These are phyloP conservation scores for Yoshiicerus persimilis DNA, from an alignment of 1,140 invertebrate genomes.

Conservation along the genomic window DNA sequence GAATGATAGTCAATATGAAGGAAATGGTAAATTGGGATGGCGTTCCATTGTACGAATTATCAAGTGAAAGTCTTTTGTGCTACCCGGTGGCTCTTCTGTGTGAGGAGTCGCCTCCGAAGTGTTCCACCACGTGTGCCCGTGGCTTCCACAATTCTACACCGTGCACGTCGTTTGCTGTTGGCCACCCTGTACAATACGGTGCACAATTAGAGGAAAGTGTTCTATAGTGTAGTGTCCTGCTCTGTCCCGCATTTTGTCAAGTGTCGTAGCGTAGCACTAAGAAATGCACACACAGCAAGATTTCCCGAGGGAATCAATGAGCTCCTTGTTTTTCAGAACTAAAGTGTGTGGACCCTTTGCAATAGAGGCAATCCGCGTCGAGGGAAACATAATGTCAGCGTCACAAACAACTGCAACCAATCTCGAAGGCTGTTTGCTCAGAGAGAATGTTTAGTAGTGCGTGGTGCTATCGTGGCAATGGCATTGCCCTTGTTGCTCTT, in stretches of 20 bases:
- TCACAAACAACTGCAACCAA: constrained; percentile 24
- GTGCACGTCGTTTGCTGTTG: not conserved
- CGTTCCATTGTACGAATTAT: not conserved
- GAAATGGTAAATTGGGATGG: constrained; percentile 1
- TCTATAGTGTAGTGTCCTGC: not conserved
- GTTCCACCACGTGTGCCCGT: not conserved
- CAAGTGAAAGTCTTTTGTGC: not conserved
- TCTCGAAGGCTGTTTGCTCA: not conserved
- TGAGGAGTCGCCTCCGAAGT: not conserved
- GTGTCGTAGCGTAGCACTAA: not conserved
- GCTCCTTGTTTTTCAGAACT: not conserved
- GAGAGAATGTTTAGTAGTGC: not conserved
- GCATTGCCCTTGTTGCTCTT: not conserved
- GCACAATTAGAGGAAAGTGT: not conserved
- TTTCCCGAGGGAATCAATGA: constrained; percentile 34
- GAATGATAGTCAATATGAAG: constrained; percentile 1
- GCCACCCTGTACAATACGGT: not conserved
- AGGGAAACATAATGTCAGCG: constrained; percentile 33
- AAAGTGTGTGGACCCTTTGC: constrained; percentile 26
- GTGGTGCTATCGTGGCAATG: not conserved
- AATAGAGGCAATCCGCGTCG: constrained; percentile 37
- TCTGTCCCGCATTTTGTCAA: not conserved
- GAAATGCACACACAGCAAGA: constrained; percentile 28
- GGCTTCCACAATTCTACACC: too few species aligned
- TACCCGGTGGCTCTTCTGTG: not conserved